These are phyloP conservation scores for Sitophilus oryzae DNA, from an alignment of 1,140 invertebrate species.

Conservation along the genomic window DNA sequence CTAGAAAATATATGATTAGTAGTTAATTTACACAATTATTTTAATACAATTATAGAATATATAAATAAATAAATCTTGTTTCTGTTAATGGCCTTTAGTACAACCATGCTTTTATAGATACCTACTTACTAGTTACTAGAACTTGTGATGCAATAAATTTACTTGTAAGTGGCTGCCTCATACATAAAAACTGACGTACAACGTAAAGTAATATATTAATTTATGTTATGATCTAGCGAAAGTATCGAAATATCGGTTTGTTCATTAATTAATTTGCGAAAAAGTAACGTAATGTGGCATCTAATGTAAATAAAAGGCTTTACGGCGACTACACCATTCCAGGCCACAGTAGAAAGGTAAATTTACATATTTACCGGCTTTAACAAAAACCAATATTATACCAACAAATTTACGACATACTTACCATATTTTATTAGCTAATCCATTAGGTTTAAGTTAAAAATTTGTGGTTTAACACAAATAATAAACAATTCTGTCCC, in stretches of 20 bases:
- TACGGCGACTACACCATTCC: neutral
- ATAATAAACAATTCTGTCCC: slow-evolving; percentile 38
- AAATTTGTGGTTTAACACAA: slow-evolving; percentile 40
- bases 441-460: slow-evolving; percentile 43
- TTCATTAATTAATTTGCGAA: too few species aligned
- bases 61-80: too few species aligned
- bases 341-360: neutral
- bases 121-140: too few species aligned
- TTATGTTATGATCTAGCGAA: too few species aligned
- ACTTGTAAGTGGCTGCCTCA: too few species aligned
- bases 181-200: too few species aligned
- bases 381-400: neutral
- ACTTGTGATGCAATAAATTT: too few species aligned
- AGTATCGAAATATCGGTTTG: too few species aligned
- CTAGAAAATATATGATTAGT: slow-evolving; percentile 50
- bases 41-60: slow-evolving; percentile 10
- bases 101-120: too few species aligned
- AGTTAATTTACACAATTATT: slow-evolving; percentile 10
- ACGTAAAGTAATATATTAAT: too few species aligned
- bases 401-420: neutral
- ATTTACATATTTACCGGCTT: neutral
- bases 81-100: too few species aligned
- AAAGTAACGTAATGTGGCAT: neutral
- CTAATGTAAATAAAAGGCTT: neutral
- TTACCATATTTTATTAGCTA: slow-evolving; percentile 45